Percentiles rank a stretch among this genome's conserved stretches.
Conservation (phyloP, 2,797 vertebrate genomes). For the Amphiprion clarkii region DNA sequence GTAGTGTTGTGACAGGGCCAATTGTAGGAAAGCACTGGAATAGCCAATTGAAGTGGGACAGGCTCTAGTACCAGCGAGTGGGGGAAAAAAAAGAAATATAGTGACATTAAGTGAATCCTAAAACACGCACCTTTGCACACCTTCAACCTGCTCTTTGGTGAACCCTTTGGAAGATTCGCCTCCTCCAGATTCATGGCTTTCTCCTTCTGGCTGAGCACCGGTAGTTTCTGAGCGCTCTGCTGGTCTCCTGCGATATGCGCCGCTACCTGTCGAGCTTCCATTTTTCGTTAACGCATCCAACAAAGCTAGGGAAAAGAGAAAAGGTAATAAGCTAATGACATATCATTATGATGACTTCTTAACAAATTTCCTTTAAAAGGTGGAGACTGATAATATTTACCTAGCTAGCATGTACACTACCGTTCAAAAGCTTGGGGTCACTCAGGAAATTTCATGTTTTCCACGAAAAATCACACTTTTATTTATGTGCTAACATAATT, state of each 20-base stretch:
- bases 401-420: too few relatives aligned
- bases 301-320: constrained; percentile 82
- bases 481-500: too few relatives aligned
- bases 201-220: constrained; percentile 68
- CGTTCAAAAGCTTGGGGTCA: too few relatives aligned
- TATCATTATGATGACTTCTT: too few relatives aligned
- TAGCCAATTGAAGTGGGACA: constrained; percentile 1
- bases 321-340: neutral
- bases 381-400: too few relatives aligned
- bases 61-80: neutral
- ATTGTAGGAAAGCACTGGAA: constrained; percentile 8
- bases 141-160: constrained; percentile 93
- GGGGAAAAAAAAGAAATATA: neutral
- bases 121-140: constrained; percentile 91
- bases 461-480: too few relatives aligned
- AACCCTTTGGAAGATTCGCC: constrained; percentile 89
- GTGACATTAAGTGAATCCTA: neutral
- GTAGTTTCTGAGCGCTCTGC: constrained; percentile 75
- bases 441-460: too few relatives aligned
- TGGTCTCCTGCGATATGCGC: constrained; percentile 86
- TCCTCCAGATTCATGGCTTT: constrained; percentile 69
- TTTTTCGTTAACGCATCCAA: constrained; percentile 92
- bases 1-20: neutral
- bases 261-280: constrained; percentile 89
- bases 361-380: too few relatives aligned